Conservation (phyloP, 2,113 vertebrate genomes). For the Strigops habroptila region DNA sequence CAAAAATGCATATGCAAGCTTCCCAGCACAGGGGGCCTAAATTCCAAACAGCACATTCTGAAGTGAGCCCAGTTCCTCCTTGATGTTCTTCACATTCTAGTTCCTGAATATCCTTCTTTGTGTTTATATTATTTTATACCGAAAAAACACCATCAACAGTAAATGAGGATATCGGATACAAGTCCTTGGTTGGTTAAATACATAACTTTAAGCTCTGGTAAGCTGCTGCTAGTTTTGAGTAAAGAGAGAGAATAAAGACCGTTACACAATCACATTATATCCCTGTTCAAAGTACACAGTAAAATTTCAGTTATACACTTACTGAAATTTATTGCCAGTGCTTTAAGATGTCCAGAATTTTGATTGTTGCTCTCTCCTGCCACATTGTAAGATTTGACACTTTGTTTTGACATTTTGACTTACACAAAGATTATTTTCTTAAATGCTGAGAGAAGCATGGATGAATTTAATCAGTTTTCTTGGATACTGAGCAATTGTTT, state of each 20-base stretch:
- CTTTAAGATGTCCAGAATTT: not conserved
- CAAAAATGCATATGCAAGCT: not conserved
- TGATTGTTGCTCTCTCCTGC: not conserved
- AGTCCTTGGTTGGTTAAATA: not conserved
- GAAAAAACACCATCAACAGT: not conserved
- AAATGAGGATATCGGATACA: not conserved
- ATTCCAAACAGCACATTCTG: not conserved
- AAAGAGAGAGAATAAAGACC: not conserved
- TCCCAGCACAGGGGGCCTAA: not conserved
- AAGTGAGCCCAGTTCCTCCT: not conserved
- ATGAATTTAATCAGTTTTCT: not conserved
- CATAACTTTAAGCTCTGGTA: not conserved
- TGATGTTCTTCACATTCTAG: not conserved
- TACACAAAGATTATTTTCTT: not conserved
- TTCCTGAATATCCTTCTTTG: not conserved
- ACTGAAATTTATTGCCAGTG: not conserved
- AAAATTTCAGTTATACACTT: not conserved
- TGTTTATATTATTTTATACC: not conserved
- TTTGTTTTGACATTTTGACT: not conserved
- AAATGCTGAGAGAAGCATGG: not conserved
- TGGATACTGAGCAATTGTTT: not conserved
- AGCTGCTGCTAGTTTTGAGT: not conserved
- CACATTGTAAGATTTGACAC: not conserved
- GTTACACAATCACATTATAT: rapidly evolving
- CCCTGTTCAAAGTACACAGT: not conserved